Evolutionary conservation across 1,140 invertebrate genomes (phyloP).

Genomic region (Aphelenchoides avenae): DNA sequence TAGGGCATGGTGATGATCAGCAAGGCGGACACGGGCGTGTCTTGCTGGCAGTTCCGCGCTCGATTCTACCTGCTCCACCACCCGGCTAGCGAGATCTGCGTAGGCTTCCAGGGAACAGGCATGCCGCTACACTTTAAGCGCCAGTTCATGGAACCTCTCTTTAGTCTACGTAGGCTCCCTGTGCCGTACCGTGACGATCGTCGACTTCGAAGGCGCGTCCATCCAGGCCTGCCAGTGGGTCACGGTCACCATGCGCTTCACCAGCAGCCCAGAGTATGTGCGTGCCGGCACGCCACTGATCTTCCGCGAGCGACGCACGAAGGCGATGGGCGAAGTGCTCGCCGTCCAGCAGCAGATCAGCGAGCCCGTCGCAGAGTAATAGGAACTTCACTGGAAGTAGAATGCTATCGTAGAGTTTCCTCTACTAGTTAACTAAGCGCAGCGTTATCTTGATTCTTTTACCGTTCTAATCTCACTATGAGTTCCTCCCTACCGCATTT

Average conservation of each 20-base stretch:
- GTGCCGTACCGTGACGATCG: slow-evolving; percentile 78
- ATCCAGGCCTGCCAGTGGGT: slow-evolving; percentile 67
- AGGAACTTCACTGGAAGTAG: too few species aligned
- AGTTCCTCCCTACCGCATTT: too few species aligned
- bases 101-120: slow-evolving; percentile 51
- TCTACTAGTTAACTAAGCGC: too few species aligned
- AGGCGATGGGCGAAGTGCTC: slow-evolving; percentile 81
- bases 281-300: slow-evolving; percentile 77
- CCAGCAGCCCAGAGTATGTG: slow-evolving; percentile 84
- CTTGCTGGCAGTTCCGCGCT: slow-evolving; percentile 59
- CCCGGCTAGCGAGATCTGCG: slow-evolving; percentile 26
- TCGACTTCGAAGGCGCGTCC: slow-evolving; percentile 67
- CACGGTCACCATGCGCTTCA: slow-evolving; percentile 80
- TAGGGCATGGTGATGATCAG: slow-evolving; percentile 43
- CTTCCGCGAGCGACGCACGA: slow-evolving; percentile 79
- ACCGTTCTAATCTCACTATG: too few species aligned
- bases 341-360: too few species aligned
- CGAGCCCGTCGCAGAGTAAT: too few species aligned
- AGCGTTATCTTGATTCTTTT: too few species aligned
- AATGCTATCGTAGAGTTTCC: too few species aligned
- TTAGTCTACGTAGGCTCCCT: slow-evolving; percentile 91
- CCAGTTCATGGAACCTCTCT: slow-evolving; percentile 51
- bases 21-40: slow-evolving; percentile 5
- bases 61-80: slow-evolving; percentile 39
- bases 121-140: background rate